Base-by-base conservation (phyloP, 92 coral and sea anemone genomes). In the Actinernus sp. region DNA sequence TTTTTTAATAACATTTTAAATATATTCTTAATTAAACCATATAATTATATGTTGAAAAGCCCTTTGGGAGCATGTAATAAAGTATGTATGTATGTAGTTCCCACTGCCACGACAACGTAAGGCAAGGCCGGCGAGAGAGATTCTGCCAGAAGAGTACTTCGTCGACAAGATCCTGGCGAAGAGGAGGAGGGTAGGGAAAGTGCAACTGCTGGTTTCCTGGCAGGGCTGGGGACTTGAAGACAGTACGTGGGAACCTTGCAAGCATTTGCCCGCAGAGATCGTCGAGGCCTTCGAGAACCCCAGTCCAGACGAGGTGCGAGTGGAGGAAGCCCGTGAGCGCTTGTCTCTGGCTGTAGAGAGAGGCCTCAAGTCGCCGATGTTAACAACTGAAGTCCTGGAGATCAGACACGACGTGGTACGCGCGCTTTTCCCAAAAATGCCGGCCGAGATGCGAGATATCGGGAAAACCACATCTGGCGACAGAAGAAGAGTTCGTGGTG, bases 241-340 rank as follows among this genome's bases (percentile, higher is more conserved):
- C 21, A 28, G 45, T 37, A 64, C 72, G 29, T 64, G 72, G 72
- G 72, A 26, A 31, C 57, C 56, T 2, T 12, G 13, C 16, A 16
- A 29, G 46, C 41, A 46, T 48, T 12, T 64, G 1, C 72, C 72
- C 4, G 2, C 3, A 40, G 29, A n/a, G 14, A 11, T 48, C 18
- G 31, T 29, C 1, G 40, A 64, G 30, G 61, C 16, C 46, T 65
- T 49, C 45, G 60, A 65, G 37, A 55, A 51, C 1, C 73, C 73
- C n/a, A 3, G 37, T 14, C 8, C 14, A 6, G 8, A 6, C 41
- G 46, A 22, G 0, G 58, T 27, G 31, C 17, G 25, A 31, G 19
- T 65, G 13, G 49, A 65, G 22, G 73, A 49, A n/a, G 60, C 61
- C 14, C 23, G 44, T 17, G 49, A 31, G 7, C 61, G 34, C 17